These are phyloP conservation scores for Cecidostiba fungosa DNA, from an alignment of 2,888 invertebrate genomes.

Conservation along the genomic window DNA sequence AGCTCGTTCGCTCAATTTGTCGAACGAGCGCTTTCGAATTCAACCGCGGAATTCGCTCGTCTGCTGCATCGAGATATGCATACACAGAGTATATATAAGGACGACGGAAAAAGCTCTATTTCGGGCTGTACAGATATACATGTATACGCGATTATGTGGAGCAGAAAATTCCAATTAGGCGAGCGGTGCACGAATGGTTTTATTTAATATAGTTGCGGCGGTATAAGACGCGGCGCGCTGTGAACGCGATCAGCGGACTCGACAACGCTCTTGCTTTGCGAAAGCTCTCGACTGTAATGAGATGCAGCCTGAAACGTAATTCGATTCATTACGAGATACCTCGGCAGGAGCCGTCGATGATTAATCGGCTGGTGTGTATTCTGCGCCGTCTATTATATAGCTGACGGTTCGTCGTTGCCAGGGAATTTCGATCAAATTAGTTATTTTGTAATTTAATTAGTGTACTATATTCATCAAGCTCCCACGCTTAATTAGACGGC, in stretches of 20 bases:
- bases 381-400: neutral
- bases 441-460: slow-evolving; percentile 1
- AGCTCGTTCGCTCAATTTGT: slow-evolving; percentile 39
- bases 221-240: neutral
- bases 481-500: no score
- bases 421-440: neutral
- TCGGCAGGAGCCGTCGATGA: neutral
- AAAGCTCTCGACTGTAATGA: neutral
- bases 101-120: no score
- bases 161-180: neutral
- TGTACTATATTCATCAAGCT: no score
- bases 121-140: no score
- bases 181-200: neutral
- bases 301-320: slow-evolving; percentile 2
- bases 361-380: neutral
- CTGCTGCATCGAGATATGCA: no score
- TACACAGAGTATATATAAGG: no score
- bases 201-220: neutral
- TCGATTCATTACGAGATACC: neutral
- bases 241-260: neutral
- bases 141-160: no score
- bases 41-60: neutral
- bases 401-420: neutral
- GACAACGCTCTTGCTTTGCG: neutral
- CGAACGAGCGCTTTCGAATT: neutral